A percentile compares a stretch with the other conserved stretches of the same genome.
These are phyloP conservation scores for Spisula subtruncata DNA, from an alignment of 2,888 invertebrate genomes.

Conservation along the genomic window DNA sequence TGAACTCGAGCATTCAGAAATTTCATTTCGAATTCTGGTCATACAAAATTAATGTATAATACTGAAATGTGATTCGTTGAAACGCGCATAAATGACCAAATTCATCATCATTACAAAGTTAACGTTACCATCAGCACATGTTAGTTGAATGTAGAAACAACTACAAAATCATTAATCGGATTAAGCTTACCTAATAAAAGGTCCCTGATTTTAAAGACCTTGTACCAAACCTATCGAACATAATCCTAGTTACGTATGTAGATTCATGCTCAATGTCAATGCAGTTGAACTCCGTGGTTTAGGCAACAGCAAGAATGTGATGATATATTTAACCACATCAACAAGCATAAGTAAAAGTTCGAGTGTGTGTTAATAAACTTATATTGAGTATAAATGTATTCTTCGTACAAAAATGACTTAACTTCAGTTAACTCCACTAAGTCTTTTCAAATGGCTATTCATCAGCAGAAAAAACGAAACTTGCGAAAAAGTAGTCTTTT, in stretches of 20 bases:
- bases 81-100: no score
- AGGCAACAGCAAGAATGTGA: not conserved
- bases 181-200: not conserved
- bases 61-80: no score
- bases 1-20: no score
- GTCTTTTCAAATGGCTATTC: not conserved
- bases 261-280: not conserved
- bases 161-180: not conserved
- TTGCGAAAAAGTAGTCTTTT: not conserved
- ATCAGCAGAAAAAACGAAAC: not conserved
- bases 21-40: no score
- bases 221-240: not conserved
- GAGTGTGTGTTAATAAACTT: not conserved
- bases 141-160: no score
- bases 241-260: not conserved
- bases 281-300: not conserved
- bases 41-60: no score
- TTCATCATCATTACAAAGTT: no score
- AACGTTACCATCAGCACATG: no score
- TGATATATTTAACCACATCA: not conserved
- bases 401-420: not conserved
- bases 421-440: not conserved
- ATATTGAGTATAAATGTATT: not conserved
- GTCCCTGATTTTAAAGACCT: not conserved
- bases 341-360: not conserved